Evolutionary conservation across 2,888 invertebrate genomes (phyloP), one percentile per base, ranked within the genome.

Genomic region (Autographa gamma): DNA sequence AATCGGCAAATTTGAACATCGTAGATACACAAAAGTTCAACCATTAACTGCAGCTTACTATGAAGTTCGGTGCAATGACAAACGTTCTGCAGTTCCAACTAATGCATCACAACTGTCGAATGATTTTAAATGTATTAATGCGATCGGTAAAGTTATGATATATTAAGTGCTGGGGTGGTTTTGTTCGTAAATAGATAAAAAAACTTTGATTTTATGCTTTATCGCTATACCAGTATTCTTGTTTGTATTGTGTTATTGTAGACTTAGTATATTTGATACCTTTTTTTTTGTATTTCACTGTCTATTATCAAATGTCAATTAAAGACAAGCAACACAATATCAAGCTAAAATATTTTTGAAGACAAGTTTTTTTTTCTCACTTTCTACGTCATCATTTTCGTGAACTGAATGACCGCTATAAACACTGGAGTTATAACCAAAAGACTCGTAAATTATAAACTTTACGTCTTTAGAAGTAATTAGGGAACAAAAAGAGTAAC

Each of bases 1-100:
- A 87, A 86, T 89, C 81, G 83, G 82, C 85, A 87, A 89, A 89
- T 89, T 89, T 86, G 82, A 86, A 87, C 87, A 85, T 80, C 79
- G 85, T 79, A 83, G 81, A 86, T 82, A 85, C 80, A 87, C 88
- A 85, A 88, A 90, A 90, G 87, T 91, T 90, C 76, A 64, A 62
- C 86, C 87, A 90, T 90, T 90, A 89, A 87, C 76, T 76, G 73
- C 68, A 60, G 75, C 71, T 77, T 79, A 69, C 80, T 81, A 80
- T 87, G 80, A 79, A 82, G 80, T 66, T 54, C 79, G 69, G 74
- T 75, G 81, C 60, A 71, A 80, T 84, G 86, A 87, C 86, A 85
- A 88, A 87, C 77, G 77, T 62, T 71, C 73, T 66, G 66, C 71
- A 81, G 76, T 83, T 82, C 70, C 56, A 74, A 74, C 79, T 76